Conservation (phyloP, 2,797 vertebrate genomes). For the Pseudotriccus pelzelni region DNA sequence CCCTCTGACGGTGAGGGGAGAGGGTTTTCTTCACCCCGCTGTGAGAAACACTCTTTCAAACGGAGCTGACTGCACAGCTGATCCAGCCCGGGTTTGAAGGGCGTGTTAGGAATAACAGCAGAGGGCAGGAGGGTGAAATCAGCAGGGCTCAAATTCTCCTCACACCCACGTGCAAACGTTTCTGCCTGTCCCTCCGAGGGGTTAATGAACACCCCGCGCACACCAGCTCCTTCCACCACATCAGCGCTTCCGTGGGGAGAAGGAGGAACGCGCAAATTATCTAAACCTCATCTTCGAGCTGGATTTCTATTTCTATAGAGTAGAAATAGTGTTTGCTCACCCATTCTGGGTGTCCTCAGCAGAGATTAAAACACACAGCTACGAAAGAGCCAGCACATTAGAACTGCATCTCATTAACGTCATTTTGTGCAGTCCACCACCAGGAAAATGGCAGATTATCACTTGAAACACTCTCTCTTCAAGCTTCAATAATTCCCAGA, state of each 20-base stretch:
- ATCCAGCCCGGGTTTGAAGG: neutral
- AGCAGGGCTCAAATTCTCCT: neutral
- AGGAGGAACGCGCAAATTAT: neutral
- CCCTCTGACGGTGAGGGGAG: neutral
- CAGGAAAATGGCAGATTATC: neutral
- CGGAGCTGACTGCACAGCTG: neutral
- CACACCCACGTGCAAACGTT: neutral
- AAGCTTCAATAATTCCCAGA: neutral
- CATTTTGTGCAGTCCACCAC: neutral
- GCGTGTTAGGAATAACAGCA: fast-evolving
- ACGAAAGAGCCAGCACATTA: neutral
- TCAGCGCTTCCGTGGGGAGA: neutral
- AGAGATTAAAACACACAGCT: neutral
- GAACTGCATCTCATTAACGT: neutral
- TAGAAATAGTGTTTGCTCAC: neutral
- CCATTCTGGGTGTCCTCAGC: neutral
- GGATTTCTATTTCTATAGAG: neutral
- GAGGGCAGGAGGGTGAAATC: neutral
- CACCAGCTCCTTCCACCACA: neutral
- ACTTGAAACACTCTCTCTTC: neutral
- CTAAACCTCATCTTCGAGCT: neutral
- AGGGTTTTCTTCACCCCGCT: fast-evolving
- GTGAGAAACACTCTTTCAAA: neutral
- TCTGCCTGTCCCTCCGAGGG: neutral
- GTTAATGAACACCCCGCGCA: neutral